Conservation (phyloP, 2,113 vertebrate species). For the Abramis brama region DNA sequence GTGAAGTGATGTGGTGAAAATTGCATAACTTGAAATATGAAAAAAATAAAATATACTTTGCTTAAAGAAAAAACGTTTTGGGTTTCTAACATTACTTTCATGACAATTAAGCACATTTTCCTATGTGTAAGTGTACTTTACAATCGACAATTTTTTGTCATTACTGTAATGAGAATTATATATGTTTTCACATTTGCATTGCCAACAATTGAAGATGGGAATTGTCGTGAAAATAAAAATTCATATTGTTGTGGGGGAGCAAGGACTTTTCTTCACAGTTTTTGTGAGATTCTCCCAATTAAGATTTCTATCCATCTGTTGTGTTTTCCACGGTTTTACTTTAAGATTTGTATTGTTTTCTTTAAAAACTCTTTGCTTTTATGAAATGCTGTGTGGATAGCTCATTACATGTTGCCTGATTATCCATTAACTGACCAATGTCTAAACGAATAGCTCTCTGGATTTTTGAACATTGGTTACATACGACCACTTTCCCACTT, state of each 20-base stretch:
- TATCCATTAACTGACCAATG: not conserved
- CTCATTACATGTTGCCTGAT: not conserved
- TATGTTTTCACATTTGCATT: not conserved
- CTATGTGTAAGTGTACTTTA: not conserved
- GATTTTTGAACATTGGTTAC: constrained; percentile 36
- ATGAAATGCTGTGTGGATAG: not conserved
- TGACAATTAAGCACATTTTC: not conserved
- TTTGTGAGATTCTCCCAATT: constrained; percentile 4
- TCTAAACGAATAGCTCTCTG: not conserved
- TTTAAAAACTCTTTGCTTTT: not conserved
- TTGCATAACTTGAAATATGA: not conserved
- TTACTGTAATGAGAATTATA: not conserved
- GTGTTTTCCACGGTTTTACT: not conserved
- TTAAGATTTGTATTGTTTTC: not conserved
- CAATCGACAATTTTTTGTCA: not conserved
- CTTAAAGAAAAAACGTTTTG: not conserved
- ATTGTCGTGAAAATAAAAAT: constrained; percentile 1
- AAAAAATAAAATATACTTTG: not conserved
- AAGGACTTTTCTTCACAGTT: not conserved
- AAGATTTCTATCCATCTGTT: not conserved
- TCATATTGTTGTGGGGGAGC: not conserved
- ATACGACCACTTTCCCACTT: constrained; percentile 43
- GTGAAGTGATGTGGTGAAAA: not conserved
- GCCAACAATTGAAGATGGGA: not conserved
- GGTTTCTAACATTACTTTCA: not conserved